Percentiles rank a stretch among this genome's conserved stretches.
Conservation (phyloP, 1,140 invertebrate species). For the Marisa cornuarietis region DNA sequence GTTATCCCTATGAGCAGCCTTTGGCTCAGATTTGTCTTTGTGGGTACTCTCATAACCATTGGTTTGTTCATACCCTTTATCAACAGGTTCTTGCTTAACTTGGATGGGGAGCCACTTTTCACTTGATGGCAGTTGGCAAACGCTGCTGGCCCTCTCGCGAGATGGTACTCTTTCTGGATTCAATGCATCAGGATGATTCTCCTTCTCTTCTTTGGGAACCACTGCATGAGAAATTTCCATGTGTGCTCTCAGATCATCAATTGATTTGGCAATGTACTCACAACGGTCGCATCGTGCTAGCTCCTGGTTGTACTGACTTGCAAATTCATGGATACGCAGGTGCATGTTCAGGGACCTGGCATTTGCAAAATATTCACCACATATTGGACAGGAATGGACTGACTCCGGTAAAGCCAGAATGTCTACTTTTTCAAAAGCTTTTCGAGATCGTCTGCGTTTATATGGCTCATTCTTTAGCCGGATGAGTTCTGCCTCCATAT, state of each 20-base stretch:
- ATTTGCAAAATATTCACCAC: constrained; percentile 55
- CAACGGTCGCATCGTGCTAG: constrained; percentile 48
- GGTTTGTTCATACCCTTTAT: constrained; percentile 6
- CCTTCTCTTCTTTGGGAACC: constrained; percentile 24
- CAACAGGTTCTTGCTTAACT: constrained; percentile 5
- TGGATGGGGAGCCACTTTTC: neutral
- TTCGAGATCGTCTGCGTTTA: constrained; percentile 61
- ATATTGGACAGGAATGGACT: constrained; percentile 46
- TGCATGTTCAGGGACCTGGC: constrained; percentile 46
- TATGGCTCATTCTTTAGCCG: constrained; percentile 66
- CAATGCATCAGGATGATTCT: constrained; percentile 12
- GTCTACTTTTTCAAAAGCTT: constrained; percentile 61
- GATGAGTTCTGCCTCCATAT: constrained; percentile 62
- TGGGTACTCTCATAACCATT: neutral
- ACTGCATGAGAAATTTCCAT: constrained; percentile 46
- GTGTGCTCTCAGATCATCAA: constrained; percentile 48
- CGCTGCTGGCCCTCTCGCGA: neutral
- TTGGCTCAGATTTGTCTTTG: neutral
- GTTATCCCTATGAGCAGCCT: neutral
- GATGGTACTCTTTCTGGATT: constrained; percentile 11
- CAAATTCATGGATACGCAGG: constrained; percentile 54
- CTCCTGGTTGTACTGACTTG: constrained; percentile 37
- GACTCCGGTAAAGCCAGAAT: constrained; percentile 38
- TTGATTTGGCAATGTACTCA: constrained; percentile 43
- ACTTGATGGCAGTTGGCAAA: neutral